Evolutionary conservation across 2,888 invertebrate genomes (phyloP).

Genomic region (Gnatocerus cornutus): DNA sequence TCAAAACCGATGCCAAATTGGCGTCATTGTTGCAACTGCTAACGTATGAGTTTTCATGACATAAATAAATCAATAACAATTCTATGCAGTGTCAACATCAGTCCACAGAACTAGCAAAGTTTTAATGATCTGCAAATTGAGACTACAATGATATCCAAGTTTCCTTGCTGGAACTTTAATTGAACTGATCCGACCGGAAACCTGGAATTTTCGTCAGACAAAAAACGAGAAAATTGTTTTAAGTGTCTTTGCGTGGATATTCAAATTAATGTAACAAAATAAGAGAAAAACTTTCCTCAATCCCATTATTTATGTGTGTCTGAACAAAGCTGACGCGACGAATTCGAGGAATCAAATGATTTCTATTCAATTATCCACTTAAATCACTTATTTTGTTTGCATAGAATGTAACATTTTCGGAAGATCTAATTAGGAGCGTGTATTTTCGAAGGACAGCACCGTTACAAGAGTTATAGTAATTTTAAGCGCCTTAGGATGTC

Average conservation of each 20-base stretch:
- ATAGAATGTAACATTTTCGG: conserved; percentile 33
- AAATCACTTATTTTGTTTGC: conserved; percentile 44
- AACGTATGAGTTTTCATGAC: conserved; percentile 25
- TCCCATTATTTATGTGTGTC: conserved; percentile 25
- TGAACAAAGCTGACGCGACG: conserved; percentile 17
- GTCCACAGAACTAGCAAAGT: conserved; percentile 40
- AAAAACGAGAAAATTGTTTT: conserved; percentile 31
- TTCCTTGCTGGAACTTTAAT: conserved; percentile 40
- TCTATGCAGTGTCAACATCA: conserved; percentile 40
- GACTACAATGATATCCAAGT: conserved; percentile 44
- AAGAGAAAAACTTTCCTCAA: conserved; percentile 14
- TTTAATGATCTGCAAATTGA: conserved; percentile 49
- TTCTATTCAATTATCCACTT: conserved; percentile 46
- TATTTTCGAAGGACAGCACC: conserved; percentile 34
- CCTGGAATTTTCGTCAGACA: conserved; percentile 27
- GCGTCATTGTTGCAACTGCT: conserved; percentile 7
- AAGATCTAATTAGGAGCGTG: conserved; percentile 35
- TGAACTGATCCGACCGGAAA: conserved; percentile 42
- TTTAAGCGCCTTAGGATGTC: conserved; percentile 54
- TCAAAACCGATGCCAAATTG: neutral
- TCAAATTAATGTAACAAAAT: conserved; percentile 34
- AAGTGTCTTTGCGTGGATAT: conserved; percentile 41
- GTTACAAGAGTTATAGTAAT: conserved; percentile 46
- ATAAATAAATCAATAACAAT: conserved; percentile 44
- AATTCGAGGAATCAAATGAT: conserved; percentile 26